Evolutionary conservation across 2,888 invertebrate genomes (phyloP).

Genomic region (Euplagia quadripunctaria): DNA sequence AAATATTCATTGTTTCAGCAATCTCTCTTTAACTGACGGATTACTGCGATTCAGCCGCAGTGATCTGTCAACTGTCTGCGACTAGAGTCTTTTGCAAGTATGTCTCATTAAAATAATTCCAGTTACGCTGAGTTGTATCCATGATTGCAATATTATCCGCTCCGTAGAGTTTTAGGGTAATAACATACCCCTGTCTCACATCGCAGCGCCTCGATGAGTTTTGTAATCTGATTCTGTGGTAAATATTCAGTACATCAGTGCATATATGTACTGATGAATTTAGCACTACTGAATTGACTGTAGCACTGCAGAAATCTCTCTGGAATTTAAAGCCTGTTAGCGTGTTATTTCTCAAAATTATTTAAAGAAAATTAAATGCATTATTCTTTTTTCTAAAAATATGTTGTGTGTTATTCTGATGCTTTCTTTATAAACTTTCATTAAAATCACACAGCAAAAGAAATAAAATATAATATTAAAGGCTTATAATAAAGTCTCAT

Average conservation of each 20-base stretch:
- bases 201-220: not conserved
- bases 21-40: not conserved
- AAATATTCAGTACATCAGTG: not conserved
- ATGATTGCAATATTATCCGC: not conserved
- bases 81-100: not conserved
- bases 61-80: not conserved
- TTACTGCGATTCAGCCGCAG: not conserved
- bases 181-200: not conserved
- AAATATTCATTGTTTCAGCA: not conserved
- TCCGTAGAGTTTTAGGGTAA: not conserved
- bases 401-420: too few relatives aligned
- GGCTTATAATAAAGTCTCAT: too few relatives aligned
- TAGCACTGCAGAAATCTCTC: too few relatives aligned
- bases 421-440: too few relatives aligned
- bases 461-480: too few relatives aligned
- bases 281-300: too few relatives aligned
- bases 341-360: not conserved
- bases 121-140: not conserved
- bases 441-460: too few relatives aligned
- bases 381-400: too few relatives aligned
- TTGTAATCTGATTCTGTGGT: not conserved
- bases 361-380: not conserved
- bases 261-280: not conserved
- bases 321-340: not conserved
- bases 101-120: not conserved